Conservation (phyloP, 2,888 invertebrate species). For the Drosophila meridiana region DNA sequence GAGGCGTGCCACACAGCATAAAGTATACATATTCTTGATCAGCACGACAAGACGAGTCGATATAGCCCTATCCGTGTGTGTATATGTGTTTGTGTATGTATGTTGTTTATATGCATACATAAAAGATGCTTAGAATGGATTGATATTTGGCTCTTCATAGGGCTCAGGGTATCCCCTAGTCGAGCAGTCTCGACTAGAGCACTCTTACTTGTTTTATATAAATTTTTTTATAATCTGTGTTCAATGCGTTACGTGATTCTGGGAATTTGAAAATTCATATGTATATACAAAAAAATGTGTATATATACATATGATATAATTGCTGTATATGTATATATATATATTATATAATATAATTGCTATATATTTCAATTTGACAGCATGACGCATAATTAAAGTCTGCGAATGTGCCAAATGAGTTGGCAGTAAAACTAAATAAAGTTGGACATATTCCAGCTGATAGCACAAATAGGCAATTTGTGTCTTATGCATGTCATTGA, state of each 20-base stretch:
- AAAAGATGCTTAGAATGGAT: no score
- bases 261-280: background rate
- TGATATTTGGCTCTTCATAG: no score
- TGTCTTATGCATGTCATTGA: conserved; percentile 12
- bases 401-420: conserved; percentile 59
- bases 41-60: no score
- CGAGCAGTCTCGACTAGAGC: no score
- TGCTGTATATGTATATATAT: background rate
- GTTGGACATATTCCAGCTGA: conserved; percentile 63
- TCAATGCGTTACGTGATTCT: background rate
- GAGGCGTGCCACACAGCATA: no score
- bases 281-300: background rate
- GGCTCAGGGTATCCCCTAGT: no score
- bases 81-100: no score
- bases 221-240: no score
- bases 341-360: background rate
- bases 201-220: no score
- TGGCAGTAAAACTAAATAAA: conserved; percentile 44
- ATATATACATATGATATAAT: background rate
- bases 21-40: no score
- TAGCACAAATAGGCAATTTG: conserved; percentile 38
- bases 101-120: no score
- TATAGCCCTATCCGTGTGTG: no score
- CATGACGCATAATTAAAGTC: conserved; percentile 68
- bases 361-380: conserved; percentile 37